Percentiles rank a stretch among this genome's conserved stretches.
Evolutionary conservation across 2,888 invertebrate species (phyloP).

Genomic region (Prosopocoilus inquinatus): DNA sequence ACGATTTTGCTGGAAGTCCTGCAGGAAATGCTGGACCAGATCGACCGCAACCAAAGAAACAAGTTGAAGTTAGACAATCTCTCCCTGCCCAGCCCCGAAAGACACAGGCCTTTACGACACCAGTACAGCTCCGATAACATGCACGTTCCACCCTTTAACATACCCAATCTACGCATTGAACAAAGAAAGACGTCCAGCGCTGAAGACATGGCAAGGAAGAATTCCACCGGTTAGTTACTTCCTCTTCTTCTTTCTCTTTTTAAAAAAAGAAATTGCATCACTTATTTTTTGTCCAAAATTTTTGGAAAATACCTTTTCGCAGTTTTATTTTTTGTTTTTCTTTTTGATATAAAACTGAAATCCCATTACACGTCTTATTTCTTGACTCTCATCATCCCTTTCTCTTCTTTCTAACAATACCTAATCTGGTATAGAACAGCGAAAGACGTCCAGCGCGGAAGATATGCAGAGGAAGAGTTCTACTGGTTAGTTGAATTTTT

Average conservation of each 20-base stretch:
- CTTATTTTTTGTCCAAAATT: no score
- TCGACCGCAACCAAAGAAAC: conserved; percentile 84
- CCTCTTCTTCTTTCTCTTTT: conserved; percentile 3
- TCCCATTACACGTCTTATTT: no score
- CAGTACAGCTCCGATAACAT: conserved; percentile 85
- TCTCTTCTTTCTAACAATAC: neutral
- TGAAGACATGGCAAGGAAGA: conserved; percentile 87
- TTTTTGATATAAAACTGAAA: neutral
- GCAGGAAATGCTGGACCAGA: conserved; percentile 89
- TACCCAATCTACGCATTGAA: conserved; percentile 83
- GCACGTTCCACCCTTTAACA: conserved; percentile 80
- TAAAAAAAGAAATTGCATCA: neutral
- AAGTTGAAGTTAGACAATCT: conserved; percentile 84
- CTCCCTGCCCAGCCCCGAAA: conserved; percentile 72
- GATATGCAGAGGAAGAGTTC: conserved; percentile 89
- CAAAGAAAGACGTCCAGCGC: conserved; percentile 88
- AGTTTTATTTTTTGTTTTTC: neutral
- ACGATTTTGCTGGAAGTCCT: conserved; percentile 76
- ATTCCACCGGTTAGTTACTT: conserved; percentile 66
- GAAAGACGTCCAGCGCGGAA: conserved; percentile 88
- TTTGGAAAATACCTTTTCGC: no score
- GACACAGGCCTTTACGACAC: conserved; percentile 72
- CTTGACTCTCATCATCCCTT: no score
- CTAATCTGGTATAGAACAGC: conserved; percentile 65
- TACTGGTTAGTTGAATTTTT: conserved; percentile 55